Evolutionary conservation across 1,140 invertebrate genomes (phyloP), one percentile per base, ranked within the genome.

Genomic region (Megathymus violae): DNA sequence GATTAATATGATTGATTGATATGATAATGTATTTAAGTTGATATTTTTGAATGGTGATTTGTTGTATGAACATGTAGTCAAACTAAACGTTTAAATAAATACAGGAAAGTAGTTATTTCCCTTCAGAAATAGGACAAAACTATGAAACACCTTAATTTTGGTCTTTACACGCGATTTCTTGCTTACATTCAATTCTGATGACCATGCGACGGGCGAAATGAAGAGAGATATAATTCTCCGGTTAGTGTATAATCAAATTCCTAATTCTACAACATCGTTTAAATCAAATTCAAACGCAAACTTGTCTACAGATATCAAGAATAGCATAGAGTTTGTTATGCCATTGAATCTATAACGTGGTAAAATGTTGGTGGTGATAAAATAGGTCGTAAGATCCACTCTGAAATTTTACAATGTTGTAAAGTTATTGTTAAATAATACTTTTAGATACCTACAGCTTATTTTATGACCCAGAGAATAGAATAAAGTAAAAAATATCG

Each of bases 211-310:
- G 9, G 27, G 4, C 10, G 16, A 46, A n/a, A 48, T 48, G 7
- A 13, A 2, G 6, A 31, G 40, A 40, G 44, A 56, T 56, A 44
- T 56, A 22, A 56, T 56, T 31, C 44, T 34, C 22, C 22, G 10
- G 52, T 56, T 56, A 56, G 14, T 16, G 38, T 56, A 44, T 44
- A 44, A 56, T 44, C 52, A 58, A 58, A 58, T 58, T 58, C 41
- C 54, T 46, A 10, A 14, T 31, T 1, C 27, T 16, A 34, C 9
- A 44, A 16, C 52, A 43, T 31, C 9, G 54, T 46, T 31, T 31
- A 31, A 13, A 31, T 15, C 51, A 27, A 31, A 31, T 31, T 56
- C 51, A 43, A 27, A 43, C 15, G 19, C 38, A 25, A 43, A 54
- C 13, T 54, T 54, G 0, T 19, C 38, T 4, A 27, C 14, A 54